Percentiles rank a stretch among this genome's conserved stretches.
phyloP scores from a whole-genome alignment of 2,113 vertebrate species.

The Festucalex cinctus region DNA sequence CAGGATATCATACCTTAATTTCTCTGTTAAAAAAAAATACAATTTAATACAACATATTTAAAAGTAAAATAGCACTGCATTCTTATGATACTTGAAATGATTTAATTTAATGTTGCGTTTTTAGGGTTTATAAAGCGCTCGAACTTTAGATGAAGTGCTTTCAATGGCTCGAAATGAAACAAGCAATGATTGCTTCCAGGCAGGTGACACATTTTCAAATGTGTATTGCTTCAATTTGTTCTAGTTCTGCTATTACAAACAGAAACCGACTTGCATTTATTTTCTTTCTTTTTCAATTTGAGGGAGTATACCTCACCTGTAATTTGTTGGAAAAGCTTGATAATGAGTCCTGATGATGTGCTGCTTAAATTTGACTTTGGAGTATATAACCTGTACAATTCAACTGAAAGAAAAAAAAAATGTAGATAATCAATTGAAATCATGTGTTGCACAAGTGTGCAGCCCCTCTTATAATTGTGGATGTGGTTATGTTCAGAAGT shows the following conservation, averaged over 20 bases:
- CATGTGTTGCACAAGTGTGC: no score
- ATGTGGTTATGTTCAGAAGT: no score
- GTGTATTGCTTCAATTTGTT: not conserved
- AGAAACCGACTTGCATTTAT: not conserved
- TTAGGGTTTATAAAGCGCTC: not conserved
- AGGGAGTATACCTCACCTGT: not conserved
- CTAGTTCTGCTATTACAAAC: not conserved
- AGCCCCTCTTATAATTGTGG: no score
- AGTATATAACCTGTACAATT: no score
- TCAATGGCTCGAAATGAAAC: not conserved
- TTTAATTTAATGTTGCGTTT: not conserved
- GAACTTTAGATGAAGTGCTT: not conserved
- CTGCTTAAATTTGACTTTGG: not conserved
- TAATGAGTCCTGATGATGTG: not conserved
- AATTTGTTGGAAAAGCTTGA: not conserved
- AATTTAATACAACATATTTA: no score
- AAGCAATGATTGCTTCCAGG: not conserved
- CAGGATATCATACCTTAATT: not conserved
- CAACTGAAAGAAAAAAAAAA: no score
- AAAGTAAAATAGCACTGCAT: not conserved
- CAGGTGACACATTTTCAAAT: not conserved
- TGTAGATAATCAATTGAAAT: no score
- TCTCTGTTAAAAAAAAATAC: no score
- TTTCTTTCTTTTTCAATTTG: not conserved
- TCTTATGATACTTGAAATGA: not conserved